Conservation (phyloP, 2,888 invertebrate species). For the Xylota segnis region DNA sequence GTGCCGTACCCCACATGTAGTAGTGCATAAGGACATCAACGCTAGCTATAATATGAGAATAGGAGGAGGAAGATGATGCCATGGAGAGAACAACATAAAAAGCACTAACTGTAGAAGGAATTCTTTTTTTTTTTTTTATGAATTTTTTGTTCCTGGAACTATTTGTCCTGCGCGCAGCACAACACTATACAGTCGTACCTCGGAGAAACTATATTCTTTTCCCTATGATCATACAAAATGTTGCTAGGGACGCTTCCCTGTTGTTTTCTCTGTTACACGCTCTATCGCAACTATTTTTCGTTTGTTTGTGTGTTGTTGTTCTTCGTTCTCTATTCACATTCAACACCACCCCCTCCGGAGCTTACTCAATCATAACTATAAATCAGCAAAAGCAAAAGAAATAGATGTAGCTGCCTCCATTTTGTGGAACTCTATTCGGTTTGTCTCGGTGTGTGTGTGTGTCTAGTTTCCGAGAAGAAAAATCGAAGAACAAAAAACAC, state of each 20-base stretch:
- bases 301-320: background rate
- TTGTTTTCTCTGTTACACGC: conserved; percentile 64
- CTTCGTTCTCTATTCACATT: conserved; percentile 4
- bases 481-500: conserved; percentile 21
- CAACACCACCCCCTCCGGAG: background rate
- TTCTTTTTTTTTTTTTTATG: background rate
- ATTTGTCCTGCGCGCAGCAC: conserved; percentile 67
- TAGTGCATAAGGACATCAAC: conserved; percentile 43
- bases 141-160: conserved; percentile 30
- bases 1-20: background rate
- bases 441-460: conserved; percentile 29
- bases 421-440: conserved; percentile 19
- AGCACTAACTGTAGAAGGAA: conserved; percentile 39
- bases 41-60: conserved; percentile 22
- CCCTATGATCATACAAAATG: conserved; percentile 23
- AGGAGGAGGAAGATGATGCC: conserved; percentile 53
- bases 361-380: conserved; percentile 68
- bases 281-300: conserved; percentile 60
- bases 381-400: conserved; percentile 59
- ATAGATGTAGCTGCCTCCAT: conserved; percentile 29
- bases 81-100: conserved; percentile 47
- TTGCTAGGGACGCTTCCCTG: conserved; percentile 57
- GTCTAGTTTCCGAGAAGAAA: conserved; percentile 52
- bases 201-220: conserved; percentile 3
- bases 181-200: conserved; percentile 21